Conservation (phyloP, 2,797 vertebrate species). For the Eleutherodactylus coqui region DNA sequence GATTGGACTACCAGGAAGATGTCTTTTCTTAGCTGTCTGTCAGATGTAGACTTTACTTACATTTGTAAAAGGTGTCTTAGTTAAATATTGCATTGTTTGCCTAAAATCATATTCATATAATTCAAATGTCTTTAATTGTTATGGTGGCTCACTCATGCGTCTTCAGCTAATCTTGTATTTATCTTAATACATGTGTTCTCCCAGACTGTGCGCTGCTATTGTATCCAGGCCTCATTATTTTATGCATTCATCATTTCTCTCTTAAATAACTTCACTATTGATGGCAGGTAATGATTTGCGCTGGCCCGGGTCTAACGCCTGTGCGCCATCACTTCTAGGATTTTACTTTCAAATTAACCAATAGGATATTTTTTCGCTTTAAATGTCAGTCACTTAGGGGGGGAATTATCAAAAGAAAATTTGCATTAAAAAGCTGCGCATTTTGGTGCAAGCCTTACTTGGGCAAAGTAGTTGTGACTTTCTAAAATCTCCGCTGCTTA, state of each 20-base stretch:
- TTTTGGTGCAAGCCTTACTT: no score
- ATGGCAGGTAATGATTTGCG: slow-evolving; percentile 14
- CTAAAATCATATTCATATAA: slow-evolving; percentile 6
- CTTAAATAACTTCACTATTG: neutral
- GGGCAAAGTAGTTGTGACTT: no score
- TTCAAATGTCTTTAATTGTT: slow-evolving; percentile 22
- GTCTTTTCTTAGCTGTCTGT: neutral
- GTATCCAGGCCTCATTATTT: slow-evolving; percentile 2
- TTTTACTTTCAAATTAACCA: neutral
- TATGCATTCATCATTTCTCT: slow-evolving; percentile 22
- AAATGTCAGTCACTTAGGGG: neutral
- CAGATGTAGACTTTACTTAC: slow-evolving; percentile 14
- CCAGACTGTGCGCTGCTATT: neutral
- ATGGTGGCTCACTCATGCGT: neutral
- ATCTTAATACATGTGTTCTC: slow-evolving; percentile 37
- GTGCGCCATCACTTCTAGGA: neutral
- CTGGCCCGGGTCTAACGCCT: neutral
- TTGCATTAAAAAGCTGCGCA: no score
- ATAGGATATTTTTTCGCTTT: neutral
- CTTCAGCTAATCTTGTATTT: slow-evolving; percentile 21
- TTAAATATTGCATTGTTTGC: slow-evolving; percentile 13
- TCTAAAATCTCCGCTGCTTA: no score
- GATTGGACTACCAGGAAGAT: neutral
- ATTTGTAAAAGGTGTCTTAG: slow-evolving; percentile 1
- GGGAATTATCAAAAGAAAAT: no score